Conservation (phyloP, 1,140 invertebrate genomes). For the Orius insidiosus region DNA sequence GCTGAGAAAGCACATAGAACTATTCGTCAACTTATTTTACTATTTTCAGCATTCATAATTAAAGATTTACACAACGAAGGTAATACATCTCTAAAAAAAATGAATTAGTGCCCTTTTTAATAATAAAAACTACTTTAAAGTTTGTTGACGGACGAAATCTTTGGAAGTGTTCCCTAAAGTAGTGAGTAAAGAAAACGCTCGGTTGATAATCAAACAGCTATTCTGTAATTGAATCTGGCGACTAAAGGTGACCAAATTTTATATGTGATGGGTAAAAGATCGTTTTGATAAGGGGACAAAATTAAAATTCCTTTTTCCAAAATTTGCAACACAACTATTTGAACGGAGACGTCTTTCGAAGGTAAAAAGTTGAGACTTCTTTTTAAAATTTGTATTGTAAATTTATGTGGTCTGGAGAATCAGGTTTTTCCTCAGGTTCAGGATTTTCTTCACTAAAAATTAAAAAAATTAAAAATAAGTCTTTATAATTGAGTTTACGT, state of each 20-base stretch:
- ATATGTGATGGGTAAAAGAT: constrained; percentile 48
- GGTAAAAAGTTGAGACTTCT: constrained; percentile 42
- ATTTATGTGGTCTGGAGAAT: constrained; percentile 35
- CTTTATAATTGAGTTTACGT: constrained; percentile 10
- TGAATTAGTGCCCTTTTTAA: no score
- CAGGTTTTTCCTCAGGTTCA: constrained; percentile 24
- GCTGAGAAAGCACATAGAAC: constrained; percentile 38
- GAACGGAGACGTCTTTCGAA: constrained; percentile 30
- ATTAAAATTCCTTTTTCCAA: constrained; percentile 37
- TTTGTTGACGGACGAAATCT: constrained; percentile 44
- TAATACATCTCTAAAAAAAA: constrained; percentile 37
- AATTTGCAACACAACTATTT: constrained; percentile 35
- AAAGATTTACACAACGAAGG: constrained; percentile 35
- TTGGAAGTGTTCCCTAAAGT: constrained; percentile 35
- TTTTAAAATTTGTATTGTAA: constrained; percentile 36
- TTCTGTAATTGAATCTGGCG: constrained; percentile 31
- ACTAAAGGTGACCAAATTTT: constrained; percentile 44
- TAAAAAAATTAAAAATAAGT: constrained; percentile 1
- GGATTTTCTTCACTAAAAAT: constrained; percentile 12
- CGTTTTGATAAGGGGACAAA: constrained; percentile 35
- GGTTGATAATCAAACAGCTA: constrained; percentile 36
- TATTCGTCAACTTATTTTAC: constrained; percentile 36
- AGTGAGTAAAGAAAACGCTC: constrained; percentile 38
- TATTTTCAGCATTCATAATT: constrained; percentile 30
- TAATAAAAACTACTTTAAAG: constrained; percentile 32